Evolutionary conservation across 1,140 invertebrate genomes (phyloP).

Genomic region (Drosophila setifemur): DNA sequence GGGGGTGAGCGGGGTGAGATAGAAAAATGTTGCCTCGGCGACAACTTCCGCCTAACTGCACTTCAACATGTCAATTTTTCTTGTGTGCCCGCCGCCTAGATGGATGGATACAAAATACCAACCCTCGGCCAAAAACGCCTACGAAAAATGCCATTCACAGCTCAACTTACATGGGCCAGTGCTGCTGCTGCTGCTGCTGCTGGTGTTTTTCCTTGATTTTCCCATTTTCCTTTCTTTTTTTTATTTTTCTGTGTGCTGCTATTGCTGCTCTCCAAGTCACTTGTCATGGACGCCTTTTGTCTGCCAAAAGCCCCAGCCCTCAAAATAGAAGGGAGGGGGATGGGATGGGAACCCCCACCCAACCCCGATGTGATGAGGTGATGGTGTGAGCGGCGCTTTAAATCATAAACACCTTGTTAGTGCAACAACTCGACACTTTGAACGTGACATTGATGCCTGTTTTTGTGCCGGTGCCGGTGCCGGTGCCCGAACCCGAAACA

Average conservation of each 20-base stretch:
- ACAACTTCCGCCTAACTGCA: constrained; percentile 74
- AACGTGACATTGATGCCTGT: constrained; percentile 81
- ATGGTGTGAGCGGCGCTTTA: constrained; percentile 42
- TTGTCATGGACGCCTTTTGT: constrained; percentile 67
- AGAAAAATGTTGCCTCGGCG: constrained; percentile 47
- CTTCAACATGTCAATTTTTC: constrained; percentile 58
- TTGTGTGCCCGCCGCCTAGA: constrained; percentile 4
- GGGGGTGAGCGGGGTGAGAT: not conserved
- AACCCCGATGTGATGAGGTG: not conserved
- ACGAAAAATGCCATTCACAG: constrained; percentile 42
- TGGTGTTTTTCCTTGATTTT: constrained; percentile 38
- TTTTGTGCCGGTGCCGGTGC: constrained; percentile 44
- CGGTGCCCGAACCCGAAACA: constrained; percentile 31
- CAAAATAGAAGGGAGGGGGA: not conserved
- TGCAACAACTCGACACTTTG: constrained; percentile 63
- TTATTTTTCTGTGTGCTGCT: no score
- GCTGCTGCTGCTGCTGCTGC: no score
- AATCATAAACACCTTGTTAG: constrained; percentile 79
- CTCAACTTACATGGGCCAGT: constrained; percentile 4
- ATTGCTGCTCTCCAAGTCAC: constrained; percentile 51
- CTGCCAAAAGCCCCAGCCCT: constrained; percentile 38
- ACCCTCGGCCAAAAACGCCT: constrained; percentile 32
- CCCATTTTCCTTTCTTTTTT: constrained; percentile 19
- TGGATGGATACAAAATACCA: constrained; percentile 25
- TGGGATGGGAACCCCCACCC: no score